A percentile compares a stretch with the other conserved stretches of the same genome.
Evolutionary conservation across 2,888 invertebrate species (phyloP).

Genomic region (Rhagonycha lutea): DNA sequence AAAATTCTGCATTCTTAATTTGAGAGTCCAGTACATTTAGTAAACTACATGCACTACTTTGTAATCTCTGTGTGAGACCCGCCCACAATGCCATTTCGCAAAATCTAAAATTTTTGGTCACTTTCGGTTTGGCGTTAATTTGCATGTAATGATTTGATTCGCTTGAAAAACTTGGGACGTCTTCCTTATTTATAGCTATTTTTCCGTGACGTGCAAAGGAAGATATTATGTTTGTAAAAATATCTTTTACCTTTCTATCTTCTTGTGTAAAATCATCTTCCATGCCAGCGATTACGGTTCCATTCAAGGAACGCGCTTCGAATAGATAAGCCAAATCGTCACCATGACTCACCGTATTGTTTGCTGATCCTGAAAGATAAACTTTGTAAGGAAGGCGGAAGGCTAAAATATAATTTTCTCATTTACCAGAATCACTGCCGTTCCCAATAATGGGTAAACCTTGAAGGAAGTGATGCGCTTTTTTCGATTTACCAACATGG

Average conservation of each 20-base stretch:
- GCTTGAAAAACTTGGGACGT: slow-evolving; percentile 53
- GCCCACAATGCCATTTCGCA: slow-evolving; percentile 75
- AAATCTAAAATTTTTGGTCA: slow-evolving; percentile 59
- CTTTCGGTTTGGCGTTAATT: slow-evolving; percentile 56
- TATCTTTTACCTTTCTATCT: slow-evolving; percentile 67
- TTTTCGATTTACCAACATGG: slow-evolving; percentile 65
- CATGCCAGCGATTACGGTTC: slow-evolving; percentile 56
- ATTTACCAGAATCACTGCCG: slow-evolving; percentile 36
- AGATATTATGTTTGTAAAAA: slow-evolving; percentile 68
- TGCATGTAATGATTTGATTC: slow-evolving; percentile 61
- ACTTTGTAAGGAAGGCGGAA: not conserved
- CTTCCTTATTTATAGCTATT: slow-evolving; percentile 47
- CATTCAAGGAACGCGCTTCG: slow-evolving; percentile 65
- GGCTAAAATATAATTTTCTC: not conserved
- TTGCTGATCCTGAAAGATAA: slow-evolving; percentile 28
- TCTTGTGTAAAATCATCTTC: slow-evolving; percentile 54
- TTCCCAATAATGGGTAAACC: slow-evolving; percentile 67
- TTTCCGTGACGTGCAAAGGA: slow-evolving; percentile 66
- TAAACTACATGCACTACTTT: slow-evolving; percentile 59
- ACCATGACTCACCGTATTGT: slow-evolving; percentile 65
- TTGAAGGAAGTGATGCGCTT: slow-evolving; percentile 67
- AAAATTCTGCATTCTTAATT: slow-evolving; percentile 34
- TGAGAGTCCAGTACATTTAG: slow-evolving; percentile 42
- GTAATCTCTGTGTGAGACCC: slow-evolving; percentile 62
- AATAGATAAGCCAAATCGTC: slow-evolving; percentile 76